Percentiles rank a stretch among this genome's conserved stretches.
Evolutionary conservation across 2,888 invertebrate species (phyloP).

Genomic region (Chironomus tentans): DNA sequence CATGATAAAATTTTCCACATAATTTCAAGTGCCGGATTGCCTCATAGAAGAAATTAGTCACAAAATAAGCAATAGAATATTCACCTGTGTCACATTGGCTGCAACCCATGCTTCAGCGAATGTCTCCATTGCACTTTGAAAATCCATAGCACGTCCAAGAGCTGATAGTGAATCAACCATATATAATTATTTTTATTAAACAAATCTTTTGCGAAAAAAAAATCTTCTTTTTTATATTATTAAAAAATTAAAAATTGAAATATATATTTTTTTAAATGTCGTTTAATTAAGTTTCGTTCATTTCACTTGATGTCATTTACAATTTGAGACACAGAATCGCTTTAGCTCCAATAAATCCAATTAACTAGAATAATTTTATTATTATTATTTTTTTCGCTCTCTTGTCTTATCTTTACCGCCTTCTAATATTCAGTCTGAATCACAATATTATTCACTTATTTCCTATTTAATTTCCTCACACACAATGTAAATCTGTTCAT

Average conservation of each 20-base stretch:
- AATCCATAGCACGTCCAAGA: constrained; percentile 62
- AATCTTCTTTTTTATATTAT: neutral
- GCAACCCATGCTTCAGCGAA: constrained; percentile 97
- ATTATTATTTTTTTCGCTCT: neutral
- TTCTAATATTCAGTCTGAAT: neutral
- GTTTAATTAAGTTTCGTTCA: neutral
- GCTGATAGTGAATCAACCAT: constrained; percentile 28
- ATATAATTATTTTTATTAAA: constrained; percentile 15
- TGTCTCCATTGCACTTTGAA: constrained; percentile 97
- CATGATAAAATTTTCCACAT: neutral
- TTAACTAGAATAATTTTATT: neutral
- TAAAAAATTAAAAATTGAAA: neutral
- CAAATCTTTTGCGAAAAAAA: neutral
- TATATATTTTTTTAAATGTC: neutral
- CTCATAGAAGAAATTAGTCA: neutral
- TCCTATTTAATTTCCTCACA: neutral
- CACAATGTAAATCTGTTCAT: neutral
- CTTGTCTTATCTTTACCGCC: neutral
- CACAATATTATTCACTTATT: neutral
- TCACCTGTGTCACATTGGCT: constrained; percentile 70
- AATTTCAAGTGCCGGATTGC: neutral
- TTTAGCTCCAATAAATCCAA: no score
- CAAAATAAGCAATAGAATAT: constrained; percentile 31
- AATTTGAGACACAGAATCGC: no score
- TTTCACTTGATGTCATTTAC: no score